These are phyloP conservation scores for Bursaphelenchus mucronatus DNA, from an alignment of 1,140 invertebrate species.

Conservation along the genomic window DNA sequence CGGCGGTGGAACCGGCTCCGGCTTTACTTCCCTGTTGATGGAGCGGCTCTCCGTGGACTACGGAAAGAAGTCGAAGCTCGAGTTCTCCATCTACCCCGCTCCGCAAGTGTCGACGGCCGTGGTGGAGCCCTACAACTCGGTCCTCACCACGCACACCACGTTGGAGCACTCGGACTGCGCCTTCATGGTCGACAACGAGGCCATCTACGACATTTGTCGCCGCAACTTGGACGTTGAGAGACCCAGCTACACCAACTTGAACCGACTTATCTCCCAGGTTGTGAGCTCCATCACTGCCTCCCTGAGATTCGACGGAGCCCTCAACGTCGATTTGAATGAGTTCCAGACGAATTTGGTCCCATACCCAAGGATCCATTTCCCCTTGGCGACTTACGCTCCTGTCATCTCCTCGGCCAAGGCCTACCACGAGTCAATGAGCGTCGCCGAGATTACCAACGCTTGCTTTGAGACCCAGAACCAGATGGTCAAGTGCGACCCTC, in stretches of 20 bases:
- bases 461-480: slow-evolving; percentile 83
- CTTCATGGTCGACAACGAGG: slow-evolving; percentile 81
- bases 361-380: slow-evolving; percentile 68
- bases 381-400: slow-evolving; percentile 78
- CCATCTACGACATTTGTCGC: slow-evolving; percentile 65
- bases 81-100: slow-evolving; percentile 75
- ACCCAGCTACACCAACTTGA: slow-evolving; percentile 73
- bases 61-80: slow-evolving; percentile 71
- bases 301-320: slow-evolving; percentile 71
- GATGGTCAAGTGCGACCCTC: slow-evolving; percentile 85
- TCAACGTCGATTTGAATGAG: slow-evolving; percentile 72
- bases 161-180: slow-evolving; percentile 75
- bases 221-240: slow-evolving; percentile 70
- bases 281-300: slow-evolving; percentile 69
- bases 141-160: slow-evolving; percentile 75
- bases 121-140: slow-evolving; percentile 76
- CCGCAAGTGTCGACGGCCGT: slow-evolving; percentile 71
- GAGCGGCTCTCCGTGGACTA: slow-evolving; percentile 71
- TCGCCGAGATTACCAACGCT: slow-evolving; percentile 78
- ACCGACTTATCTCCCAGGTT: slow-evolving; percentile 65
- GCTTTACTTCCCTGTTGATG: slow-evolving; percentile 73
- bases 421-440: slow-evolving; percentile 71
- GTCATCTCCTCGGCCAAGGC: slow-evolving; percentile 79
- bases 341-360: slow-evolving; percentile 71
- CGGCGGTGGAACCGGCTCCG: slow-evolving; percentile 69